Percentiles rank a stretch among this genome's conserved stretches.
phyloP scores from a whole-genome alignment of 1,140 invertebrate genomes.

The Bemisia tabaci region DNA sequence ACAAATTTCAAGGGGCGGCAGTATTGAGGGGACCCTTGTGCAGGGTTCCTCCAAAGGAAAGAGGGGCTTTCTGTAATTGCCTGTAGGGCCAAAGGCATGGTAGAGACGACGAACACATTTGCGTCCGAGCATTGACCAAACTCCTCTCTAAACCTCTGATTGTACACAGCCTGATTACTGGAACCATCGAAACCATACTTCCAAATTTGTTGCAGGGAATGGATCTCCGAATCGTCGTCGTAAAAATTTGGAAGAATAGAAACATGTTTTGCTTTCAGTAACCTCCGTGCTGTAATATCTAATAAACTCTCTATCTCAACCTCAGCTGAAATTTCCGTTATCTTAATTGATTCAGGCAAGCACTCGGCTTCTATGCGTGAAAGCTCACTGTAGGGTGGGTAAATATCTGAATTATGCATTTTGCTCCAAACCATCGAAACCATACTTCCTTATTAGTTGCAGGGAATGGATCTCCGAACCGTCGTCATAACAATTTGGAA shows the following conservation, averaged over 20 bases:
- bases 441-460: background rate
- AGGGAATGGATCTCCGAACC: background rate
- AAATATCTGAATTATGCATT: background rate
- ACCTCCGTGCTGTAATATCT: background rate
- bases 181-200: background rate
- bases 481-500: background rate
- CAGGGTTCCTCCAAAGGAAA: background rate
- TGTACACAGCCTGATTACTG: background rate
- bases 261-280: background rate
- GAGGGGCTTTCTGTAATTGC: background rate
- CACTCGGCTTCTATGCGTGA: background rate
- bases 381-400: background rate
- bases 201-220: background rate
- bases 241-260: background rate
- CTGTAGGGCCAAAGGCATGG: background rate
- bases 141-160: background rate
- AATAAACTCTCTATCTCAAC: background rate
- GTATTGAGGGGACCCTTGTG: background rate
- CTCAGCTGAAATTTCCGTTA: background rate
- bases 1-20: background rate
- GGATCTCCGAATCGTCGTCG: background rate
- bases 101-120: background rate
- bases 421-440: background rate
- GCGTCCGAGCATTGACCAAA: background rate
- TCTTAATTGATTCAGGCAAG: background rate